Conservation (phyloP, 2,888 invertebrate species). For the Lasioglossum marginatum region DNA sequence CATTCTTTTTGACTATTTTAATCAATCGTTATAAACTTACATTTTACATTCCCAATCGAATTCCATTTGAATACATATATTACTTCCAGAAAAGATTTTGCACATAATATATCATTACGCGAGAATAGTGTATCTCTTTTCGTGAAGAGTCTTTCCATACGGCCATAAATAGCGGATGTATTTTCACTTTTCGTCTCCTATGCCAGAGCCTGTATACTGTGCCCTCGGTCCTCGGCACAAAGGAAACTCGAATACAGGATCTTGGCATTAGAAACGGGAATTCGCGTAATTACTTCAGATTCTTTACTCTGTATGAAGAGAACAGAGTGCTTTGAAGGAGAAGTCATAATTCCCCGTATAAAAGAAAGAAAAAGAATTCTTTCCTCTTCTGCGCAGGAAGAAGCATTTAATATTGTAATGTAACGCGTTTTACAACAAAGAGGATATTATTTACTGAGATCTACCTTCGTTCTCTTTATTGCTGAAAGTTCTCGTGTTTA, state of each 20-base stretch:
- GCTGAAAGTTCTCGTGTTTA: not conserved
- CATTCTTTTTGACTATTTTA: not conserved
- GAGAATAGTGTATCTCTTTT: not conserved
- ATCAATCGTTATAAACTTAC: too few relatives aligned
- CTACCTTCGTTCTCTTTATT: conserved; percentile 18
- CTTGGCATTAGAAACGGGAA: conserved; percentile 28
- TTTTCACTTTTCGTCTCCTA: not conserved
- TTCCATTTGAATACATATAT: not conserved
- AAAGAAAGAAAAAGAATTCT: conserved; percentile 35
- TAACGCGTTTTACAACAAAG: conserved; percentile 30
- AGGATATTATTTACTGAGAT: conserved; percentile 19
- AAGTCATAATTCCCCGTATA: conserved; percentile 39
- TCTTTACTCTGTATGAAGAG: conserved; percentile 21
- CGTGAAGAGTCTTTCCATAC: not conserved
- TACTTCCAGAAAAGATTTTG: not conserved
- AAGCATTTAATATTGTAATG: conserved; percentile 54
- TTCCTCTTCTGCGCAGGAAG: not conserved
- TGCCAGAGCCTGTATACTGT: conserved; percentile 42
- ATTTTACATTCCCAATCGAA: too few relatives aligned
- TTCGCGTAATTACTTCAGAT: conserved; percentile 54
- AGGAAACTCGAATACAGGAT: conserved; percentile 27
- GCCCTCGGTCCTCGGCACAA: conserved; percentile 34
- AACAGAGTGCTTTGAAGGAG: conserved; percentile 42
- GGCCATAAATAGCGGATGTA: not conserved
- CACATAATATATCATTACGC: not conserved